phyloP scores from a whole-genome alignment of 2,113 vertebrate species.

The Psittacus erithacus region DNA sequence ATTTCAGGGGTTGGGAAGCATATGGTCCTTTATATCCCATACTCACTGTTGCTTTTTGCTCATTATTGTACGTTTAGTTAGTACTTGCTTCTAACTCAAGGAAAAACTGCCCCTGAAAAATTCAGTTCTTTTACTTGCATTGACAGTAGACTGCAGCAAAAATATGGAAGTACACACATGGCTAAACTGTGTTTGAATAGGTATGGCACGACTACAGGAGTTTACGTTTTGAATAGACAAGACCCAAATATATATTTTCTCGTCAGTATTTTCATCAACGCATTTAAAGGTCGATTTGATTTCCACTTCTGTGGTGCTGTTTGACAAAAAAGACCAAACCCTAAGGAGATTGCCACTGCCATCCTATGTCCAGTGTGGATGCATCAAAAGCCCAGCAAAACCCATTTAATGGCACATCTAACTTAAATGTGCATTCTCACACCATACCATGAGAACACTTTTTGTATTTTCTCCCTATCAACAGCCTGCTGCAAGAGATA shows the following conservation, averaged over 20 bases:
- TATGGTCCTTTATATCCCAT: not conserved
- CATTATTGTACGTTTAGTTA: not conserved
- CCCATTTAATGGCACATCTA: not conserved
- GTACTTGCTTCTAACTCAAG: not conserved
- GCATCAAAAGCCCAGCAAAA: not conserved
- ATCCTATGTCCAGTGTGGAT: not conserved
- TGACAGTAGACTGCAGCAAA: not conserved
- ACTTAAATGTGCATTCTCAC: not conserved
- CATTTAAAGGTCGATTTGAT: not conserved
- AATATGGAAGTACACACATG: not conserved
- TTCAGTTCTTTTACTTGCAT: not conserved
- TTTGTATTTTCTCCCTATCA: not conserved
- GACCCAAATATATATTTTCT: not conserved
- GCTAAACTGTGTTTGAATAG: not conserved
- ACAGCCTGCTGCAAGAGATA: not conserved
- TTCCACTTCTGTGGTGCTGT: not conserved
- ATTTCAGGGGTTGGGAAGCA: not conserved
- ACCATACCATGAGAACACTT: not conserved
- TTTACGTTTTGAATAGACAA: not conserved
- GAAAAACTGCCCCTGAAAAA: not conserved
- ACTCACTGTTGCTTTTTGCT: not conserved
- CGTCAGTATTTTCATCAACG: not conserved
- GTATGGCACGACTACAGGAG: not conserved
- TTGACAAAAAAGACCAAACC: not conserved
- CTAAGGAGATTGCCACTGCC: not conserved